Evolutionary conservation across 2,797 vertebrate genomes (phyloP), one percentile per base, ranked within the genome.

Genomic region (Microhierax caerulescens): DNA sequence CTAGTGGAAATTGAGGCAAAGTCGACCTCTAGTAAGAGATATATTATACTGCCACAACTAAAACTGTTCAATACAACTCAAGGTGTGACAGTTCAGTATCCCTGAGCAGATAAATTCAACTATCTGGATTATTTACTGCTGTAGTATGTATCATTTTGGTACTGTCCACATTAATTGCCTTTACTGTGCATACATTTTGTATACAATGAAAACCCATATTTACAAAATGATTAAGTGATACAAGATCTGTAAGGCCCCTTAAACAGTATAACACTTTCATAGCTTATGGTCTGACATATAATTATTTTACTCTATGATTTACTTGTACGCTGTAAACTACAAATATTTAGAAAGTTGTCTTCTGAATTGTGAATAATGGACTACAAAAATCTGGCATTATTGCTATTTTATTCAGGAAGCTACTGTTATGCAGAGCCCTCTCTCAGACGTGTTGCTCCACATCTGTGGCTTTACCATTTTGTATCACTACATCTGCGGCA

Each of bases 261-360:
- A 72, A 2, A 21, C 13, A 80, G 63, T 63, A 67, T 65, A 96
- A 80, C 68, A 91, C n/a, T 84, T 90, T 56, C 50, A 90, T n/a
- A 88, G 59, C 43, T 91, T 88, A 70, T 70, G 80, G 51, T 69
- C n/a, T 96, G 78, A 92, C 59, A 39, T 67, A 85, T 32, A 93
- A 85, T 95, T 93, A 92, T 88, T 85, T 90, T 79, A 78, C 9
- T 59, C 8, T 56, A 25, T 50, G 54, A 85, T 82, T 88, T 94
- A 86, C 95, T 93, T 79, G 21, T 43, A 91, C 50, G 37, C 32
- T 72, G 34, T 43, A 81, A 87, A 89, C 15, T n/a, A 53, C 88
- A 95, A 92, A 80, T 64, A 69, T 79, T 96, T 92, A 68, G 70
- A 78, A 95, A 85, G 30, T 32, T 90, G 67, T 79, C 77, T 64